These are phyloP conservation scores for Ctenicera cuprea DNA, from an alignment of 2,888 invertebrate species.

Conservation along the genomic window DNA sequence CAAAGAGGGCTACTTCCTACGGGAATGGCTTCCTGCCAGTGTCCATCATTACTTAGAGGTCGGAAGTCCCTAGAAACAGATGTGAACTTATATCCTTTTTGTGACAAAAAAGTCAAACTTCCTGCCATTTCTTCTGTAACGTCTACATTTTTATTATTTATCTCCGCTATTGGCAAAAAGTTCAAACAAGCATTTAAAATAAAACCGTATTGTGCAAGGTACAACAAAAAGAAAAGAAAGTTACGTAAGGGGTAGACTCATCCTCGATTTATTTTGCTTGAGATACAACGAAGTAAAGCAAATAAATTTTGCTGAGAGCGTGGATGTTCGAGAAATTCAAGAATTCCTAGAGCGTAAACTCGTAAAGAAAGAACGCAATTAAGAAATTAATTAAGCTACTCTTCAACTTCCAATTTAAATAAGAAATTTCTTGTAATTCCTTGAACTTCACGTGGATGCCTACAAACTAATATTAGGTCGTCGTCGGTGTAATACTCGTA, in stretches of 20 bases:
- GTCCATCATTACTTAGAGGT: slow-evolving; percentile 79
- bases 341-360: slow-evolving; percentile 28
- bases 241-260: slow-evolving; percentile 1
- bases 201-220: background rate
- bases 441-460: background rate
- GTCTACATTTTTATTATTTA: background rate
- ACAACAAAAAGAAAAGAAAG: slow-evolving; percentile 1
- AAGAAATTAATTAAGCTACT: slow-evolving; percentile 47
- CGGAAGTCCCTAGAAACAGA: slow-evolving; percentile 75
- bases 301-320: slow-evolving; percentile 35
- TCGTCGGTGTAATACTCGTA: background rate
- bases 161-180: too few relatives aligned
- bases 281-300: slow-evolving; percentile 30
- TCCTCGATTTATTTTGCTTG: slow-evolving; percentile 29
- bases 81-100: slow-evolving; percentile 16
- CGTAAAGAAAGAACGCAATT: slow-evolving; percentile 39
- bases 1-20: slow-evolving; percentile 79
- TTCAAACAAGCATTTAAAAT: background rate
- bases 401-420: slow-evolving; percentile 39
- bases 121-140: background rate
- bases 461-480: background rate
- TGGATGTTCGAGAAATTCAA: slow-evolving; percentile 21
- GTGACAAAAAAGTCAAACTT: slow-evolving; percentile 6
- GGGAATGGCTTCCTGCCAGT: slow-evolving; percentile 83
- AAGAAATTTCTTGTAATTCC: slow-evolving; percentile 30